phyloP scores from a whole-genome alignment of 1,140 invertebrate species.

The Latrodectus geometricus region DNA sequence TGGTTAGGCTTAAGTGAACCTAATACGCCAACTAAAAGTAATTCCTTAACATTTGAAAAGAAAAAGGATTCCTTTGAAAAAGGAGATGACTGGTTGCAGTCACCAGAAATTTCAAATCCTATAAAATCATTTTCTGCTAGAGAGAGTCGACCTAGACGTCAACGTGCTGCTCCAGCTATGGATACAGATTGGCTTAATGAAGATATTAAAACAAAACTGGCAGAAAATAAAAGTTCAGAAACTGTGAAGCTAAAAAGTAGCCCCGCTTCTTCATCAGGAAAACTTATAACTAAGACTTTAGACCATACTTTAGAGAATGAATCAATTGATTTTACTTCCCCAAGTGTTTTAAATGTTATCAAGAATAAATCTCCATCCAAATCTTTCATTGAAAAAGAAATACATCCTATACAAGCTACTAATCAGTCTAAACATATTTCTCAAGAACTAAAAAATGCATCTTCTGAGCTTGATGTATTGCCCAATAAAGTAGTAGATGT shows the following conservation, averaged over 20 bases:
- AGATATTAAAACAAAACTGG: no score
- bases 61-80: slow-evolving; percentile 5
- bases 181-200: slow-evolving; percentile 1
- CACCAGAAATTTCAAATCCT: neutral
- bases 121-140: neutral
- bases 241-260: neutral
- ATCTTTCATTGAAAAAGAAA: neutral
- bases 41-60: neutral
- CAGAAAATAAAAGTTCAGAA: neutral
- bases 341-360: neutral
- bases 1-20: slow-evolving; percentile 54
- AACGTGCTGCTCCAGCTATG: neutral
- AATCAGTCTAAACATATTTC: neutral
- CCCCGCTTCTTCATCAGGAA: neutral
- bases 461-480: neutral
- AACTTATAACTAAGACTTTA: neutral
- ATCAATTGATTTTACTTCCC: neutral
- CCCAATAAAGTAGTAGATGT: neutral
- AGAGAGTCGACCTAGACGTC: neutral
- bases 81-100: slow-evolving; percentile 2
- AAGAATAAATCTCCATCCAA: neutral
- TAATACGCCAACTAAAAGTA: neutral
- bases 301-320: neutral
- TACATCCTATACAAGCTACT: neutral
- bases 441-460: no score